phyloP scores from a whole-genome alignment of 2,797 vertebrate species.

The Tapirus indicus region DNA sequence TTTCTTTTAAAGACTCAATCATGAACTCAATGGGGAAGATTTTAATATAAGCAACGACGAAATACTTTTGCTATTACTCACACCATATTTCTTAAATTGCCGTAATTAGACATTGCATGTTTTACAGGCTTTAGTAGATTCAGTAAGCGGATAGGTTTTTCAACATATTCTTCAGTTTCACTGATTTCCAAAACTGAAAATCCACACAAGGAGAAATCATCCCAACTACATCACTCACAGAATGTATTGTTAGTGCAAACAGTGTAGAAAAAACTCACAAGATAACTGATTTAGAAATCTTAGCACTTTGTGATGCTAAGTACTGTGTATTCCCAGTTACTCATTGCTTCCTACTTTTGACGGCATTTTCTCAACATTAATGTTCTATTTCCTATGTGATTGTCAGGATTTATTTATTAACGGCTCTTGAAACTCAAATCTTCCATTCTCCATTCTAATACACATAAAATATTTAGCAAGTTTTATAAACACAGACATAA shows the following conservation, averaged over 20 bases:
- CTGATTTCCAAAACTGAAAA: slow-evolving; percentile 4
- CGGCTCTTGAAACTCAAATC: slow-evolving; percentile 30
- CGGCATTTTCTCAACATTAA: slow-evolving; percentile 38
- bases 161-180: slow-evolving; percentile 34
- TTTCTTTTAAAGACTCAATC: neutral
- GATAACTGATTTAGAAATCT: slow-evolving; percentile 61
- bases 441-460: slow-evolving; percentile 40
- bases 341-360: slow-evolving; percentile 33
- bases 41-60: slow-evolving; percentile 28
- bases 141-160: neutral
- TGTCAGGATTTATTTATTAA: slow-evolving; percentile 45
- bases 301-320: slow-evolving; percentile 52
- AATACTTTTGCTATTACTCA: slow-evolving; percentile 31
- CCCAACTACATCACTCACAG: slow-evolving; percentile 25
- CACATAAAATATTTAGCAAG: slow-evolving; percentile 56
- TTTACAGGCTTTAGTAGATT: neutral
- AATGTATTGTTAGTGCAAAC: slow-evolving; percentile 8
- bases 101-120: slow-evolving; percentile 27
- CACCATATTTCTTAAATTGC: slow-evolving; percentile 44
- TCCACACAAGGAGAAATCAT: slow-evolving; percentile 41
- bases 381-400: slow-evolving; percentile 40
- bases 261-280: slow-evolving; percentile 24
- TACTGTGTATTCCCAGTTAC: neutral
- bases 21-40: slow-evolving; percentile 41
- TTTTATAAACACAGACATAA: slow-evolving; percentile 51